phyloP scores from a whole-genome alignment of 2,888 invertebrate genomes.

The Drepanosiphum platanoidis region DNA sequence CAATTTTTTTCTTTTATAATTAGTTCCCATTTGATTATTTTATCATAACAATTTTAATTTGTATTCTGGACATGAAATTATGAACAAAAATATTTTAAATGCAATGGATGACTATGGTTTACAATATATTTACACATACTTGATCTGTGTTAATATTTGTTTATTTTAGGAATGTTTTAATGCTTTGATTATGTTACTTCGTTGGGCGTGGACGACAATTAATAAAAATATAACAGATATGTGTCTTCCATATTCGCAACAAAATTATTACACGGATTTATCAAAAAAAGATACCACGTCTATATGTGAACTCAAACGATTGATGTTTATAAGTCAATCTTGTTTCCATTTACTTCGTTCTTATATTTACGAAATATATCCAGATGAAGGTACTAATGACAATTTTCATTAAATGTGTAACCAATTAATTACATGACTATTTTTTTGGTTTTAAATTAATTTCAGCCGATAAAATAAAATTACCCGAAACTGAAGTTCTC shows the following conservation, averaged over 20 bases:
- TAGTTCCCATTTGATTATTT: too few species aligned
- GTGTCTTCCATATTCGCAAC: constrained; percentile 43
- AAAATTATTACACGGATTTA: constrained; percentile 63
- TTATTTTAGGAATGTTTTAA: constrained; percentile 78
- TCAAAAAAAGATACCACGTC: constrained; percentile 66
- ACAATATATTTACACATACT: too few species aligned
- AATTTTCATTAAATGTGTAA: not conserved
- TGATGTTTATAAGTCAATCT: constrained; percentile 87
- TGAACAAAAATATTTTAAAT: not conserved
- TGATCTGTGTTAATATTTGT: too few species aligned
- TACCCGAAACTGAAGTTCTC: constrained; percentile 67
- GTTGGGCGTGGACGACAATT: constrained; percentile 88
- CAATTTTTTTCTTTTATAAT: too few species aligned
- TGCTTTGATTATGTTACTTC: constrained; percentile 83
- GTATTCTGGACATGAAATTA: not conserved
- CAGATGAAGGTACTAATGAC: constrained; percentile 72
- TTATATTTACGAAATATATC: constrained; percentile 92
- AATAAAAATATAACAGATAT: constrained; percentile 69
- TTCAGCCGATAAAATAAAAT: constrained; percentile 53
- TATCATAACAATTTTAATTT: not conserved
- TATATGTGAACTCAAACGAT: constrained; percentile 78
- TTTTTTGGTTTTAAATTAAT: constrained; percentile 21
- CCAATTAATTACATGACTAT: not conserved
- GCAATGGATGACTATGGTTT: too few species aligned
- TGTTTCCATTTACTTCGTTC: constrained; percentile 83